Base-by-base conservation (phyloP, 1,140 invertebrate species). In the Brachystomella parvula region DNA sequence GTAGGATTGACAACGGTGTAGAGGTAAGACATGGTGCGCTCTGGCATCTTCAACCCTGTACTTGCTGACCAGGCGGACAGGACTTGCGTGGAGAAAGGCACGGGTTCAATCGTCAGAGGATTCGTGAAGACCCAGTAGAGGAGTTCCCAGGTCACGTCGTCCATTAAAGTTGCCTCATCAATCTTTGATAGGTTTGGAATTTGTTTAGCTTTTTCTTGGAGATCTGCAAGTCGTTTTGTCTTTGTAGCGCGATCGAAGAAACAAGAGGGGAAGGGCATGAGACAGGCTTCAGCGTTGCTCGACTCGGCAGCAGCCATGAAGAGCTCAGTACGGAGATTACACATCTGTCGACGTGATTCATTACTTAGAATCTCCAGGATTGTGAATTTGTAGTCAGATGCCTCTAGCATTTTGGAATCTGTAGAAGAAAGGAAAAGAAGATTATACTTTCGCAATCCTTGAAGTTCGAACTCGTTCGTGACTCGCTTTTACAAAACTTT, bases 291-390 rank as follows among this genome's bases (percentile, higher is more conserved):
- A 19, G 30, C 32, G 29, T 60, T 60, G 24, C 3, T 9, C 17
- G 30, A 32, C 17, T 3, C 29, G 24, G 30, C 29, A 19, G 58
- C 58, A 24, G 26, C 58, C 29, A 60, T 35, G 58, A 60, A 60
- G 9, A 60, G 29, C 58, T 30, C 32, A 24, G 33, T 35, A 6
- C 58, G 58, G 6, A 60, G 29, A 30, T 60, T 35, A 19, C 29
- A 35, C 58, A 60, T 60, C 6, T 53, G 15, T 6, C 49, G 49
- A 6, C 49, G 9, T 9, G 6, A 19, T 12, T 12, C 12, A 26
- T 53, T 24, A 6, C 21, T 24, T 6, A 53, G 49, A 24, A 53
- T 53, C 24, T 53, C 9, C 12, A 73, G 83, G 82, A 9, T 12
- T 31, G 3, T 17, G 32, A 28, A 15, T 9, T 31, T 6, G 29